Conservation (phyloP, 2,113 vertebrate species). For the Vicugna pacos region DNA sequence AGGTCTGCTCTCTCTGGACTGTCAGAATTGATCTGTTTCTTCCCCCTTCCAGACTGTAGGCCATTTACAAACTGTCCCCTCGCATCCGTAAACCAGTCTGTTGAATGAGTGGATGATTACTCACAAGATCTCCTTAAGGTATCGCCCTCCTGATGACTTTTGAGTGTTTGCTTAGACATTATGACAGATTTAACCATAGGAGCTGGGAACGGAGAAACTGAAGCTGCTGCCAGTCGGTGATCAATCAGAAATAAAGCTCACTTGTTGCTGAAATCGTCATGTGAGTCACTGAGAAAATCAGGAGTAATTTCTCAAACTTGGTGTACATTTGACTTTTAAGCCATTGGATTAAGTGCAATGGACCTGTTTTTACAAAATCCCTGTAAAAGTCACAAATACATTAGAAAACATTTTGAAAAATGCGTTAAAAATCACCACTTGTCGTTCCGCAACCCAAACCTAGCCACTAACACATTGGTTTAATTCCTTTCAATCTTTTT, state of each 20-base stretch:
- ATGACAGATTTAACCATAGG: background rate
- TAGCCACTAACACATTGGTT: background rate
- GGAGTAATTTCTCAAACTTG: background rate
- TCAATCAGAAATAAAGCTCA: conserved; percentile 18
- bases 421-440: background rate
- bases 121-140: background rate
- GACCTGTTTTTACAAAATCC: background rate
- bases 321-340: conserved; percentile 15
- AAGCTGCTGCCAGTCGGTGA: background rate
- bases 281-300: background rate
- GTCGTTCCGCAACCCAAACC: background rate
- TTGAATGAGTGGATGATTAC: background rate
- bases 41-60: background rate
- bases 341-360: background rate
- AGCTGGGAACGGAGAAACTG: background rate
- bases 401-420: conserved; percentile 33
- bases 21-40: background rate
- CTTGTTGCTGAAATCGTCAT: background rate
- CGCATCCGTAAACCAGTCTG: background rate
- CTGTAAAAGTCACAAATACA: background rate
- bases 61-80: background rate
- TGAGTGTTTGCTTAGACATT: background rate
- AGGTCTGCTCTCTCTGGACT: background rate
- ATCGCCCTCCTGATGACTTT: background rate
- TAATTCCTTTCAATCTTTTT: background rate